Evolutionary conservation across 2,797 vertebrate species (phyloP), one percentile per base, ranked within the genome.

Genomic region (Spinus pinus): DNA sequence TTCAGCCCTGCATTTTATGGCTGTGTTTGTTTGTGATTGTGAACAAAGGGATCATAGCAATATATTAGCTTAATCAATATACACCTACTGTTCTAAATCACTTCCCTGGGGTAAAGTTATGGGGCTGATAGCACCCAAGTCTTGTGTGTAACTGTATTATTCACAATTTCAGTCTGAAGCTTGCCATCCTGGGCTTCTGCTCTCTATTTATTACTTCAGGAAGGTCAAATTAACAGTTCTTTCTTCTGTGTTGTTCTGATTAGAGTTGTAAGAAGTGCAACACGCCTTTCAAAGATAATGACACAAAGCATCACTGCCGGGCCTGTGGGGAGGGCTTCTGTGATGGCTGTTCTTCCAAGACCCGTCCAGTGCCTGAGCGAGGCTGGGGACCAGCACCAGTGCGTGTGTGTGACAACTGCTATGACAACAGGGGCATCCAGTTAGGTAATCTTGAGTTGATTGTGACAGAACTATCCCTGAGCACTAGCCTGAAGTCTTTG

Each of bases 311-410:
- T 91, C 99, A 99, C 97, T 99, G 99, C 90, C 98, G 99, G 57
- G 98, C 99, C 86, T 99, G 99, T 12, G 99, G 99, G 69, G 99
- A 99, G 86, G 99, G 99, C 54, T 99, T 99, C 98, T 99, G 99
- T 56, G 98, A 99, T 51, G 93, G 97, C 96, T 99, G 99, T 91
- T 99, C 99, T 37, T 99, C 99, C 31, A 99, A 99, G 97, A 98
- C 98, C 42, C 98, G 99, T 19, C 99, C 99, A 2, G 99, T 99
- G 62, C 99, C 99, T 0, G 99, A 99, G 97, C 98, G 99, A 95
- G 99, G 99, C 88, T 99, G 99, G 99, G 99, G 99, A 10, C 98
- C 99, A 12, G 98, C 98, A 0, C 99, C 99, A 0, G 99, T 99
- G 77, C 97, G 99, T 0, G 99, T 99, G 84, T 99, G 99, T 41